These are phyloP conservation scores for Gallinago paraguaiae DNA, from an alignment of 2,113 vertebrate genomes.

Conservation along the genomic window DNA sequence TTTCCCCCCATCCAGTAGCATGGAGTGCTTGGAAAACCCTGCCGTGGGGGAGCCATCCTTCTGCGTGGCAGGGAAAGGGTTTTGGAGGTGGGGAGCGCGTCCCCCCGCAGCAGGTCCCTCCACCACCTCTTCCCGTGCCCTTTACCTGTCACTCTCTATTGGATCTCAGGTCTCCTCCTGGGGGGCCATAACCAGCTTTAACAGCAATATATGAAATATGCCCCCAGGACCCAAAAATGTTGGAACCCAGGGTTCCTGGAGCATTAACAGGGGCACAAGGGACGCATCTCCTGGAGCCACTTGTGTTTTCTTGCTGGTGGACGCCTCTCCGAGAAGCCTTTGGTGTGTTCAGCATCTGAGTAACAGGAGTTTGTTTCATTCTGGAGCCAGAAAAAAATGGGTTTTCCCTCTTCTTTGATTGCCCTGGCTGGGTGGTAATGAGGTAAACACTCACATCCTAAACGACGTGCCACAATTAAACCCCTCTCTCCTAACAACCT, in stretches of 20 bases:
- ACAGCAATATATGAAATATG: slow-evolving; percentile 12
- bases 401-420: neutral
- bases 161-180: slow-evolving; percentile 34
- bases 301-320: neutral
- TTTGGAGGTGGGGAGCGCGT: neutral
- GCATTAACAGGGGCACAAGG: slow-evolving; percentile 11
- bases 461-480: slow-evolving; percentile 45
- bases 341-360: neutral
- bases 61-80: slow-evolving; percentile 30
- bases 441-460: slow-evolving; percentile 24
- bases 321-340: neutral
- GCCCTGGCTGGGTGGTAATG: slow-evolving; percentile 44
- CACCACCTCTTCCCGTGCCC: neutral
- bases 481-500: slow-evolving; percentile 1
- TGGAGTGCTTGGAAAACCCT: neutral
- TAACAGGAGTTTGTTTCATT: slow-evolving; percentile 5
- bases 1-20: neutral
- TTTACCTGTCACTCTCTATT: slow-evolving; percentile 66
- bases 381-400: slow-evolving; percentile 24
- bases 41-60: neutral
- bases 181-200: slow-evolving; percentile 15
- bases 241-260: slow-evolving; percentile 20
- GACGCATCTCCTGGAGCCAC: neutral
- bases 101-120: slow-evolving; percentile 21
- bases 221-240: neutral